Base-by-base conservation (phyloP, 2,113 vertebrate species). In the Aythya baeri region DNA sequence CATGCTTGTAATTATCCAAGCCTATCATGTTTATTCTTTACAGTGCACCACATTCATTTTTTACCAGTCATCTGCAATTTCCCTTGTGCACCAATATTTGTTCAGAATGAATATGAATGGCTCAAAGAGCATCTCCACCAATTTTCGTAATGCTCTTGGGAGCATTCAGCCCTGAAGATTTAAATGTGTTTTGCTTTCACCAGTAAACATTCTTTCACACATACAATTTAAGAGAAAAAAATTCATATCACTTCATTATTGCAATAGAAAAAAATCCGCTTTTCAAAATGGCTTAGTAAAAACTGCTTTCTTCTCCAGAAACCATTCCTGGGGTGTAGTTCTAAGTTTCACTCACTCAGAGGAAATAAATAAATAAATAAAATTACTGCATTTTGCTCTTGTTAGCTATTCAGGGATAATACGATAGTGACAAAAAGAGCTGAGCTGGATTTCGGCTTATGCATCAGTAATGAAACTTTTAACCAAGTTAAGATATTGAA, bases 101-200 rank as follows among this genome's bases (percentile, higher is more conserved):
- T 81, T 94, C 61, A 52, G 32, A 90, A 54, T 66, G 20, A 92
- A 61, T 85, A 89, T 20, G 8, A 81, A 93, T 71, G 32, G 26
- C 43, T 95, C 65, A 43, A 41, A 77, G 26, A 88, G 36, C 36
- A 59, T 75, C 70, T 92, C 65, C 67, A 61, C 54, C 7, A 7
- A 44, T 82, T 92, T 90, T 91, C 70, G 38, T 87, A 41, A 68
- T 70, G 62, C 43, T 44, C 54, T 52, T 41, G 66, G 58, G 49
- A 94, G 22, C 49, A 79, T 25, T 82, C 84, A 78, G 18, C 29
- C 29, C 62, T 79, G 83, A 92, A 84, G 34, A 86, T 75, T 87
- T 86, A 80, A 83, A 72, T 65, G 32, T 93, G 58, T 73, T 93
- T 96, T 94, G 34, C 83, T 97, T 91, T 91, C 58, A 55, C 32